Evolutionary conservation across 1,140 invertebrate genomes (phyloP).

Genomic region (Cataglyphis hispanica): DNA sequence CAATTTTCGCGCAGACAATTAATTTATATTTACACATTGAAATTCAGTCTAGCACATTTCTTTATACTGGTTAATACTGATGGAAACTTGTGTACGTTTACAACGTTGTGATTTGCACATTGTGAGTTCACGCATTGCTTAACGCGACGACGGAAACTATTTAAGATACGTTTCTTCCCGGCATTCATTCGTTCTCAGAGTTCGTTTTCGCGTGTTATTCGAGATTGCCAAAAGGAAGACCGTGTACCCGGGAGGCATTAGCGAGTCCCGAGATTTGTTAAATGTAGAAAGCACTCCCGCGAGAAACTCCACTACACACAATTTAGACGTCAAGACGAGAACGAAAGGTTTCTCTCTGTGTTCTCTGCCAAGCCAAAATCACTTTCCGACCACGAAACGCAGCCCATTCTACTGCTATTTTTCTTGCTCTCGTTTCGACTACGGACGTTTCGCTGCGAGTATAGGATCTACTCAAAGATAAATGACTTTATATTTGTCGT

Average conservation of each 20-base stretch:
- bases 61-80: background rate
- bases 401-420: slow-evolving; percentile 76
- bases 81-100: background rate
- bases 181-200: background rate
- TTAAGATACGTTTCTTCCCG: slow-evolving; percentile 12
- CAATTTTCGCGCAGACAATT: background rate
- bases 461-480: slow-evolving; percentile 30
- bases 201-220: slow-evolving; percentile 15
- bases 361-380: slow-evolving; percentile 62
- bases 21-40: background rate
- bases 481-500: slow-evolving; percentile 45
- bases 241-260: slow-evolving; percentile 4
- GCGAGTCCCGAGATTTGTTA: slow-evolving; percentile 67
- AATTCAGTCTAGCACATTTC: background rate
- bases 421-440: slow-evolving; percentile 67
- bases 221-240: slow-evolving; percentile 31
- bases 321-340: slow-evolving; percentile 76
- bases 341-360: slow-evolving; percentile 75
- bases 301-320: slow-evolving; percentile 72
- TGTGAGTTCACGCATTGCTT: background rate
- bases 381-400: slow-evolving; percentile 76
- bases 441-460: slow-evolving; percentile 33
- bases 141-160: slow-evolving; percentile 3
- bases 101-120: background rate
- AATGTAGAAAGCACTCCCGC: slow-evolving; percentile 74